These are phyloP conservation scores for Hydrophis major DNA, from an alignment of 2,797 vertebrate species.

Conservation along the genomic window DNA sequence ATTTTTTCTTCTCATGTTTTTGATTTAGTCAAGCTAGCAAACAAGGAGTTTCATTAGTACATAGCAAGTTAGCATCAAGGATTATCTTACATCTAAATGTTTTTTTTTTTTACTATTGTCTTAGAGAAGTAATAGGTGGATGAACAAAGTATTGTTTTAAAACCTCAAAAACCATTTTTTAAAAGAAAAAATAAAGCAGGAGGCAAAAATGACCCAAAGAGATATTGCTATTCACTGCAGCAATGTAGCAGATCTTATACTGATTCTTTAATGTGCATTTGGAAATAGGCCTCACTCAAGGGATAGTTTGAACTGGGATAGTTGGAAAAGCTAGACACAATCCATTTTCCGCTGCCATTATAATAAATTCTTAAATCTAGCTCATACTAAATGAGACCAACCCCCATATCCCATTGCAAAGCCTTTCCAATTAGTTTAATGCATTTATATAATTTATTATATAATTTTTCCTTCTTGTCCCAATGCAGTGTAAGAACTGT, in stretches of 20 bases:
- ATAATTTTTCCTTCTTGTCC: too few species aligned
- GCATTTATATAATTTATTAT: not conserved
- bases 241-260: not conserved
- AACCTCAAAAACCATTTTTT: not conserved
- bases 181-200: not conserved
- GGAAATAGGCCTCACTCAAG: not conserved
- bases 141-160: not conserved
- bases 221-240: not conserved
- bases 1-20: not conserved
- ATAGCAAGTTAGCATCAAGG: not conserved
- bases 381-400: not conserved
- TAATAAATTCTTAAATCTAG: not conserved
- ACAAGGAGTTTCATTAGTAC: not conserved
- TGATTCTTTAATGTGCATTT: not conserved
- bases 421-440: not conserved
- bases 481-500: not conserved
- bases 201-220: not conserved
- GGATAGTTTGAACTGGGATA: not conserved
- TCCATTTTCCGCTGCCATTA: not conserved
- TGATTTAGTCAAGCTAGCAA: conserved; percentile 1
- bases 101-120: not conserved
- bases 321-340: not conserved
- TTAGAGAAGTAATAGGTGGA: not conserved
- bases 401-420: not conserved
- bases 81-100: not conserved